A percentile compares a stretch with the other conserved stretches of the same genome.
Conservation (phyloP, 1,140 invertebrate species). For the Drosophila suzukii region DNA sequence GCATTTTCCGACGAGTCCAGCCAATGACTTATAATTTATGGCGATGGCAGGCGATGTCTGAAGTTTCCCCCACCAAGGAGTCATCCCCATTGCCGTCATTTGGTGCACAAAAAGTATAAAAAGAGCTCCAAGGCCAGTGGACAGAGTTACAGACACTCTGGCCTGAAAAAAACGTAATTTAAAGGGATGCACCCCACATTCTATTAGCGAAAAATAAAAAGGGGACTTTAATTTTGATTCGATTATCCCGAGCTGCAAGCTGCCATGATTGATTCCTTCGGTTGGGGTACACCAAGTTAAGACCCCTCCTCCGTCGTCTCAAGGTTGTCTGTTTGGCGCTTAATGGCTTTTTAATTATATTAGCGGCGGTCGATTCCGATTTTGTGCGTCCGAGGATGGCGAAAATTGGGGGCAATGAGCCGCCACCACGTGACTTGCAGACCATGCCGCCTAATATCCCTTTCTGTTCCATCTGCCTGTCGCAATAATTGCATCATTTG, state of each 20-base stretch:
- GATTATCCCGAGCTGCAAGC: constrained; percentile 4
- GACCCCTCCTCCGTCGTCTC: constrained; percentile 26
- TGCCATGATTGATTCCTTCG: constrained; percentile 32
- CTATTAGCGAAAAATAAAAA: constrained; percentile 3
- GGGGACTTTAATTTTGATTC: constrained; percentile 6
- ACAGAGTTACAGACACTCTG: constrained; percentile 1
- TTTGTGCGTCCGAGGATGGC: constrained; percentile 32
- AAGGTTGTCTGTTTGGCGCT: constrained; percentile 70
- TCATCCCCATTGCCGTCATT: constrained; percentile 6
- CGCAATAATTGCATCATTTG: constrained; percentile 78
- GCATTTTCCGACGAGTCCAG: constrained; percentile 33
- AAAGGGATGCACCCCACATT: constrained; percentile 7
- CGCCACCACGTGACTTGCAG: constrained; percentile 20
- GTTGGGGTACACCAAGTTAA: constrained; percentile 9
- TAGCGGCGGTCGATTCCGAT: constrained; percentile 69
- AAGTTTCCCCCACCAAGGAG: constrained; percentile 13
- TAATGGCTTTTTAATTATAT: constrained; percentile 83
- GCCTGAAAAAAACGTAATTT: constrained; percentile 3
- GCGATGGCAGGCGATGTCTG: constrained; percentile 58
- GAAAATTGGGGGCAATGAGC: constrained; percentile 20
- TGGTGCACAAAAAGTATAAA: not conserved
- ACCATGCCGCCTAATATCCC: not conserved
- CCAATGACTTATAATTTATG: constrained; percentile 84
- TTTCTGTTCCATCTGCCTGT: constrained; percentile 6
- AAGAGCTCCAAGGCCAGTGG: constrained; percentile 13